Conservation (phyloP, 2,797 vertebrate genomes). For the Brotogeris chrysoptera region DNA sequence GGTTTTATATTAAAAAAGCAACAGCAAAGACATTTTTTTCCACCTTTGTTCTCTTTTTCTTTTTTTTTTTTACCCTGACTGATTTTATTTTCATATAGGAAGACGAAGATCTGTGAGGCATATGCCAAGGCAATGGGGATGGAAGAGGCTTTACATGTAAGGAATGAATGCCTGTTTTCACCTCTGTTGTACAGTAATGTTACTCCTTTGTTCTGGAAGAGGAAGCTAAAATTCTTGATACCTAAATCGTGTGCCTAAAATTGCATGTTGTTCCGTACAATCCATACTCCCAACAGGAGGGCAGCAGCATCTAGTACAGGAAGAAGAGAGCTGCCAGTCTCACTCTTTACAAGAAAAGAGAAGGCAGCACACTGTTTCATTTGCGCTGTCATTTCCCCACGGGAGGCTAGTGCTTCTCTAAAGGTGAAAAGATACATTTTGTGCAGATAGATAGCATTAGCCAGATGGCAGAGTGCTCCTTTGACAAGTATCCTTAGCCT, state of each 20-base stretch:
- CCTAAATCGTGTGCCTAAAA: not conserved
- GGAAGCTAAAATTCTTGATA: not conserved
- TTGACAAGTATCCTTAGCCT: not conserved
- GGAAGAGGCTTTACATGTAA: conserved; percentile 81
- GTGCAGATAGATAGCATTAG: not conserved
- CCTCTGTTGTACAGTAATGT: not conserved
- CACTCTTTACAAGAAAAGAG: not conserved
- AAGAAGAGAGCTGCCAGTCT: conserved; percentile 10
- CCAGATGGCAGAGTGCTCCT: not conserved
- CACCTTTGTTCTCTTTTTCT: not conserved
- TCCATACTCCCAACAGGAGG: not conserved
- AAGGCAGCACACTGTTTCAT: not conserved
- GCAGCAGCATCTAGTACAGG: not conserved
- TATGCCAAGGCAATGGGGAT: conserved; percentile 77
- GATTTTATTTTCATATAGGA: conserved; percentile 63
- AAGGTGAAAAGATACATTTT: not conserved
- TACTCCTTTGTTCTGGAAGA: conserved; percentile 9
- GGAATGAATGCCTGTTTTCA: conserved; percentile 12
- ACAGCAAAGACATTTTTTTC: not conserved
- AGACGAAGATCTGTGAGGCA: conserved; percentile 78
- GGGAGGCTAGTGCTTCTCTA: not conserved
- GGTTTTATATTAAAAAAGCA: not conserved
- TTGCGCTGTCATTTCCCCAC: not conserved
- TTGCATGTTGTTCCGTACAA: not conserved
- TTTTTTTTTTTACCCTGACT: not conserved